Evolutionary conservation across 2,888 invertebrate species (phyloP).

Genomic region (Marasmarcha lunaedactyla): DNA sequence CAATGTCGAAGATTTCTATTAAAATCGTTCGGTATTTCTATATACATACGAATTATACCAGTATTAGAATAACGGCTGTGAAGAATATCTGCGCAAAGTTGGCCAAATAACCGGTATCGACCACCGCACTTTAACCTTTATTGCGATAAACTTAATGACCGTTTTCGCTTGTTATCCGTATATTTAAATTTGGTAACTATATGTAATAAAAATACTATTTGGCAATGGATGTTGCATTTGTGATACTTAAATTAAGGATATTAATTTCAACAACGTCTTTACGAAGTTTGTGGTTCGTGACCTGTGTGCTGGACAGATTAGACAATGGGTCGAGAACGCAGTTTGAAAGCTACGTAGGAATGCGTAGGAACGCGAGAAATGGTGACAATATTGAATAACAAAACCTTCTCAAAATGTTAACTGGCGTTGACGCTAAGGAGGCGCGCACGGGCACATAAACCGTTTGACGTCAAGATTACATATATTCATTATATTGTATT

Average conservation of each 20-base stretch:
- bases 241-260: constrained; percentile 22
- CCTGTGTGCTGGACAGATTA: too few species aligned
- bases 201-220: constrained; percentile 34
- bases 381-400: too few species aligned
- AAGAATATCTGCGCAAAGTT: constrained; percentile 49
- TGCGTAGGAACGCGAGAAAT: too few species aligned
- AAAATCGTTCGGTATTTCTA: constrained; percentile 58
- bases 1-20: constrained; percentile 65
- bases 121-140: constrained; percentile 19
- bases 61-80: constrained; percentile 57
- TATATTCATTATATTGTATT: too few species aligned
- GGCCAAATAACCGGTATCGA: constrained; percentile 49
- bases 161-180: background rate
- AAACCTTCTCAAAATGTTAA: too few species aligned
- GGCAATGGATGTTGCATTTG: constrained; percentile 30
- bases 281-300: too few species aligned
- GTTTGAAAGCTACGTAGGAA: too few species aligned
- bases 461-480: too few species aligned
- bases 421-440: too few species aligned
- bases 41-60: constrained; percentile 44
- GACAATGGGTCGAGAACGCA: too few species aligned
- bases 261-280: too few species aligned
- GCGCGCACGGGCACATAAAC: too few species aligned
- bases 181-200: constrained; percentile 27
- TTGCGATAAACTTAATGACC: background rate